Base-by-base conservation (phyloP, 2,113 vertebrate genomes). In the Verasper variegatus region DNA sequence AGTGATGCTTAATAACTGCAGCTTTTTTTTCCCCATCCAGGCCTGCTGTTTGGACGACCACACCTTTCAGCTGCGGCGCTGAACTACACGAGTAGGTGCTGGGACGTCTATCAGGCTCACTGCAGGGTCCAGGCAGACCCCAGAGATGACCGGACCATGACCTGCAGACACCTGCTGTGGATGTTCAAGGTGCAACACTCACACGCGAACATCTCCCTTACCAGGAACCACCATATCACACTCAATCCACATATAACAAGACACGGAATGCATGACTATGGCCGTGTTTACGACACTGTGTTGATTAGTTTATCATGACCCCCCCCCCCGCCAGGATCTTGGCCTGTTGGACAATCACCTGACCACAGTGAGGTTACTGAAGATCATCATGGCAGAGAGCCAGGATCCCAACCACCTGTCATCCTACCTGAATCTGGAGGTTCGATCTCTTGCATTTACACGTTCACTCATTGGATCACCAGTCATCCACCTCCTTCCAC, bases 81-180 rank as follows among this genome's bases (percentile, higher is more conserved):
- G 86, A 92, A 35, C 31, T 96, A 95, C 47, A 26, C 85, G 0
- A 81, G 91, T 8, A 96, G 89, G 74, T 95, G 95, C 90, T 97
- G 95, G 96, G 95, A 95, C 47, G 89, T 97, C 40, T 95, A 95
- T 37, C 76, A 67, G 55, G 35, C 52, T 11, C 87, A 94, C 73
- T 93, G 93, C 73, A 90, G 61, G 49, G 90, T 71, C 0, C 85
- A 1, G 0, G 0, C 24, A 0, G 17, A 13, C 0, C 45, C 83
- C 26, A 89, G 90, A 0, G 64, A 89, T 1, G 94, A 95, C 78
- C 75, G 64, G 5, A 94, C 88, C 1, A 92, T 98, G 95, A 97
- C 89, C 71, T 94, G 84, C 89, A 92, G 94, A 42, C 88, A 96
- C 18, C 95, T 99, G 76, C 87, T 99, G 79, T 97, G 95, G 96